These are phyloP conservation scores for Odontamblyopus lacepedii DNA, from an alignment of 2,797 vertebrate genomes.

Conservation along the genomic window DNA sequence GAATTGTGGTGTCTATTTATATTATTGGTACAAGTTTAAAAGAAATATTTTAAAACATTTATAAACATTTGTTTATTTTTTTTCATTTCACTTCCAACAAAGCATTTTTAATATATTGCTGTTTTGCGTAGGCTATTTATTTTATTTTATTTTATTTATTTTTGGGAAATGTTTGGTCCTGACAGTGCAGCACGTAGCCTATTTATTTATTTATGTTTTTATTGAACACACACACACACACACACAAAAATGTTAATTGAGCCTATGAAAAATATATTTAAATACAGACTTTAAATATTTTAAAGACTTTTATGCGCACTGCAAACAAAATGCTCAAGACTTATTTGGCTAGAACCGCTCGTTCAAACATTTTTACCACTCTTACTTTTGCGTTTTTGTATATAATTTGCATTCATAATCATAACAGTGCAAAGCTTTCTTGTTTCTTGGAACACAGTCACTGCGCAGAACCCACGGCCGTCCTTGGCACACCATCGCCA, in stretches of 20 bases:
- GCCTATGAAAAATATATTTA: not conserved
- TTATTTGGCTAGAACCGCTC: not conserved
- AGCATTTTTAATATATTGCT: not conserved
- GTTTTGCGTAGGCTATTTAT: no score
- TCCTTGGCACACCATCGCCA: constrained; percentile 2
- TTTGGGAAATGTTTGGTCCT: not conserved
- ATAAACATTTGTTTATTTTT: not conserved
- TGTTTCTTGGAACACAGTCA: not conserved
- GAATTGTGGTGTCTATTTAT: no score
- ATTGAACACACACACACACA: not conserved
- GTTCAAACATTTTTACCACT: not conserved
- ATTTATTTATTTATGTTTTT: not conserved
- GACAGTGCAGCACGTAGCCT: not conserved
- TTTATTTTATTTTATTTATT: not conserved
- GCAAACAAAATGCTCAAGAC: not conserved
- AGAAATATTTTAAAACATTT: no score
- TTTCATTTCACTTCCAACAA: not conserved
- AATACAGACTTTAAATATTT: not conserved
- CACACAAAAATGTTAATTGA: no score
- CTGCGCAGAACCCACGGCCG: not conserved
- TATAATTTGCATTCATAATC: not conserved
- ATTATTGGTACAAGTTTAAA: no score
- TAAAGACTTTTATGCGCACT: not conserved
- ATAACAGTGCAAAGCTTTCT: not conserved
- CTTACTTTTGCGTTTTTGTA: not conserved